Evolutionary conservation across 2,888 invertebrate species (phyloP).

Genomic region (Sesamia inferens): DNA sequence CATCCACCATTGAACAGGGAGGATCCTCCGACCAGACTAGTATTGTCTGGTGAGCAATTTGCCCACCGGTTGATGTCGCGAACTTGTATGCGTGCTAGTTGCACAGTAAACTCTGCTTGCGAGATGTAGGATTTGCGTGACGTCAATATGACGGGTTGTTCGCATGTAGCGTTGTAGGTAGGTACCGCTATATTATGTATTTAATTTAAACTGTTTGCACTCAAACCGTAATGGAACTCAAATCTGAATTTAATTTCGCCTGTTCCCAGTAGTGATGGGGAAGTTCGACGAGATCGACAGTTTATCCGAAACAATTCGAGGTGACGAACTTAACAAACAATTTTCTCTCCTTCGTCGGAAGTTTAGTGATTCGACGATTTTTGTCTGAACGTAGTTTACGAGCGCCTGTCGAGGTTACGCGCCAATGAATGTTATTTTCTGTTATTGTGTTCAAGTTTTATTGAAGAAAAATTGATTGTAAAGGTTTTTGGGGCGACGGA

Average conservation of each 20-base stretch:
- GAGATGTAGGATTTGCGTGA: too few relatives aligned
- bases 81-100: too few relatives aligned
- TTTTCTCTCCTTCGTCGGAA: constrained; percentile 61
- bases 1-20: too few relatives aligned
- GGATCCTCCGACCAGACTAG: too few relatives aligned
- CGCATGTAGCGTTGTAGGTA: too few relatives aligned
- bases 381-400: constrained; percentile 53
- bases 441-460: constrained; percentile 51
- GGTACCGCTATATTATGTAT: neutral
- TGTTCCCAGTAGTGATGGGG: constrained; percentile 44
- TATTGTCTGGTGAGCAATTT: too few relatives aligned
- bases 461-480: constrained; percentile 57
- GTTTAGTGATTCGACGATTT: constrained; percentile 61
- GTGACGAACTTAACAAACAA: constrained; percentile 71
- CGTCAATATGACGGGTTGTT: too few relatives aligned
- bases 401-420: constrained; percentile 50
- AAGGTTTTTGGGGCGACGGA: constrained; percentile 23
- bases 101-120: too few relatives aligned
- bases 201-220: constrained; percentile 10
- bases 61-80: too few relatives aligned
- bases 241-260: constrained; percentile 58
- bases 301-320: constrained; percentile 67
- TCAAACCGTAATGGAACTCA: constrained; percentile 43
- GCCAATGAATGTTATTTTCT: constrained; percentile 47
- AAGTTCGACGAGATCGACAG: constrained; percentile 55